phyloP scores from a whole-genome alignment of 2,888 invertebrate species.

The Tetranychus piercei region DNA sequence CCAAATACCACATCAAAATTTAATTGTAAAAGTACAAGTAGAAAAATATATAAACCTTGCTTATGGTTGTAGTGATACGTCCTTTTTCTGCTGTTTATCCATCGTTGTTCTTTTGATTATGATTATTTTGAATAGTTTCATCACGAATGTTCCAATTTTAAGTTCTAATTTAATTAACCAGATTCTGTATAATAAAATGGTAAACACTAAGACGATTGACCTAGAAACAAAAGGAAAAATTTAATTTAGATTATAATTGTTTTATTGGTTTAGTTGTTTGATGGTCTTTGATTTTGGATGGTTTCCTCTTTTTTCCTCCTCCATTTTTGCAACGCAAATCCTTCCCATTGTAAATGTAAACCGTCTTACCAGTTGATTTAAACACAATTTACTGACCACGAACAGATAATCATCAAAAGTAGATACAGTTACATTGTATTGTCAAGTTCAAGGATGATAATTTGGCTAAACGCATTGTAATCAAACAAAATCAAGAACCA shows the following conservation, averaged over 20 bases:
- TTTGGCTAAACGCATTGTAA: not conserved
- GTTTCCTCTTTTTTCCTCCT: not conserved
- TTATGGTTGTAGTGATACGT: not conserved
- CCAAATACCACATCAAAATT: not conserved
- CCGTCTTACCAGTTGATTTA: not conserved
- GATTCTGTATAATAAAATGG: not conserved
- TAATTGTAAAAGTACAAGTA: not conserved
- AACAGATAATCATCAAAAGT: not conserved
- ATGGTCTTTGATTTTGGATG: not conserved
- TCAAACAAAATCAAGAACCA: not conserved
- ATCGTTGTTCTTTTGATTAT: not conserved
- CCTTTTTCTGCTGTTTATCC: not conserved
- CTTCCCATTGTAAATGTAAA: no score
- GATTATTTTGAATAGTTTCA: not conserved
- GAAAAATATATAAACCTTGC: not conserved
- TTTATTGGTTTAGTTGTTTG: not conserved
- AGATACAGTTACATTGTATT: not conserved
- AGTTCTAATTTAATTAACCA: not conserved
- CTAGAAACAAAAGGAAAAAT: not conserved
- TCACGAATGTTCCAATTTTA: not conserved
- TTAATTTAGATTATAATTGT: not conserved
- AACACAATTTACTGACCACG: not conserved
- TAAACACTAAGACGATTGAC: not conserved
- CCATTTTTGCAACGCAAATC: no score
- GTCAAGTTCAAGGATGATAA: not conserved